Conservation (phyloP, 2,797 vertebrate species). For the Acanthurus lineatus region DNA sequence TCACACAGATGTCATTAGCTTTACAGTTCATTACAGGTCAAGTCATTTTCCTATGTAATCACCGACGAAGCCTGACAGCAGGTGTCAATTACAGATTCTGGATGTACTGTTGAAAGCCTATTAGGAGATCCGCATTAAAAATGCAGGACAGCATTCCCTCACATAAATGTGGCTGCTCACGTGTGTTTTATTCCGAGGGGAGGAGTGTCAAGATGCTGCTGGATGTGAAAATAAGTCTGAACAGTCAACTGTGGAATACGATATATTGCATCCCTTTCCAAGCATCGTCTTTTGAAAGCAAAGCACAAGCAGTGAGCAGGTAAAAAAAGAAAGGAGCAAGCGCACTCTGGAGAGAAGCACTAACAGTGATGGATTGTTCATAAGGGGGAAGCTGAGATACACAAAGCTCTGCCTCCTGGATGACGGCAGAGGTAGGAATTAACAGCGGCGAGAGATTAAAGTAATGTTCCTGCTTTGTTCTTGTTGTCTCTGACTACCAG, state of each 20-base stretch:
- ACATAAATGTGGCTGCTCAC: slow-evolving; percentile 25
- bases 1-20: slow-evolving; percentile 76
- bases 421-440: slow-evolving; percentile 74
- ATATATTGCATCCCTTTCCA: slow-evolving; percentile 45
- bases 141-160: slow-evolving; percentile 39
- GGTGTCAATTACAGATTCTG: slow-evolving; percentile 75
- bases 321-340: slow-evolving; percentile 57
- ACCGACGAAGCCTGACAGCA: slow-evolving; percentile 62
- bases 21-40: slow-evolving; percentile 82
- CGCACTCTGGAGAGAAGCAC: slow-evolving; percentile 68
- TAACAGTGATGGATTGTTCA: slow-evolving; percentile 84
- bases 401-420: slow-evolving; percentile 74
- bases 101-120: slow-evolving; percentile 64
- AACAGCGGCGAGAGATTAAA: slow-evolving; percentile 78
- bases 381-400: slow-evolving; percentile 73
- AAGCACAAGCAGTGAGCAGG: slow-evolving; percentile 55
- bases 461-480: slow-evolving; percentile 81
- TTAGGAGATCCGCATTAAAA: slow-evolving; percentile 60
- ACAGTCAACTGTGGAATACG: slow-evolving; percentile 52
- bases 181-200: slow-evolving; percentile 40
- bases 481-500: slow-evolving; percentile 74
- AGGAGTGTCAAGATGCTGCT: slow-evolving; percentile 33
- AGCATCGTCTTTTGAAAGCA: slow-evolving; percentile 57
- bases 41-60: slow-evolving; percentile 74
- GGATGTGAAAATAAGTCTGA: slow-evolving; percentile 38